Base-by-base conservation (phyloP, 2,113 vertebrate genomes). In the Plecturocebus donacophilus region DNA sequence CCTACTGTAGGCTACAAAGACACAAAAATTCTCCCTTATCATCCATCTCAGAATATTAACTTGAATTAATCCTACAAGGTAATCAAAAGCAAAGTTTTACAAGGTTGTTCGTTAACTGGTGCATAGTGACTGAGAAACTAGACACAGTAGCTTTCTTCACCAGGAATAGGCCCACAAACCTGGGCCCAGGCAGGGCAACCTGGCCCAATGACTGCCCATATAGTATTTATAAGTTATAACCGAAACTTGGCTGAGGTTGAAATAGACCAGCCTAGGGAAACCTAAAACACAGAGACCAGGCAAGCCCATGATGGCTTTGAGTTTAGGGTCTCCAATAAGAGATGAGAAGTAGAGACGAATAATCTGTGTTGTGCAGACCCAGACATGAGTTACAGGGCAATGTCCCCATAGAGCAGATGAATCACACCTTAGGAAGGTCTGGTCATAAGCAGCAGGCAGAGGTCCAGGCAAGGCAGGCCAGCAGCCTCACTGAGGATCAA, bases 31-130 rank as follows among this genome's bases (percentile, higher is more conserved):
- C 32, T 91, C n/a, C 27, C 21, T 87, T 40, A 54, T 88, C 40
- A 19, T 42, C 42, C 17, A 90, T 49, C 27, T 93, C 56, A 81
- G 56, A 86, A 90, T 92, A 38, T 91, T 56, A 89, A 92, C 27
- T 91, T 80, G 32, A 90, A 70, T n/a, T 85, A 87, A 90, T 45
- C 49, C 38, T 93, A 71, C 17, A 93, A 70, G 87, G 56, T 82
- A 40, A 81, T 38, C 49, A 10, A 81, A 8, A 64, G 23, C 35
- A 91, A n/a, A 90, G 4, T 40, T 94, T 79, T 54, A 23, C 21
- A 73, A 83, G 73, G 35, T 38, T 93, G 8, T 83, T 95, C 80
- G 16, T 76, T 92, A 96, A 64, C 10, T 70, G 23, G n/a, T 42
- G 10, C 17, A 54, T 2, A 84, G 21, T 88, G 17, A n/a, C 3